Conservation (phyloP, 2,797 vertebrate genomes). For the Siniperca obscura region DNA sequence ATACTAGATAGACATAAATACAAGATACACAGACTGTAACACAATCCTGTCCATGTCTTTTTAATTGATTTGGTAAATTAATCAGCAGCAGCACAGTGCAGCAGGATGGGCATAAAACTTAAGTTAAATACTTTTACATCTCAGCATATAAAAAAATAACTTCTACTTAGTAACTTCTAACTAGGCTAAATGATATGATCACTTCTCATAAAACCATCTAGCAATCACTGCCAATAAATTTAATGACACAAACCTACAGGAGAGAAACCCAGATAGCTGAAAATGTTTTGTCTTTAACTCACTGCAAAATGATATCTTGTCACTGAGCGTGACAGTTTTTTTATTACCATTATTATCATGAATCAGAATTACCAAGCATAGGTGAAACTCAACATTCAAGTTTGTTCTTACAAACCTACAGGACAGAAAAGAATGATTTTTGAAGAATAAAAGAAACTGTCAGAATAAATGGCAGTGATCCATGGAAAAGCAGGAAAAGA, state of each 20-base stretch:
- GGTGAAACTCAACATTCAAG: slow-evolving; percentile 10
- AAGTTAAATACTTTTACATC: slow-evolving; percentile 13
- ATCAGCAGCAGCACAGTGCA: slow-evolving; percentile 37
- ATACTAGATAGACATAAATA: slow-evolving; percentile 58
- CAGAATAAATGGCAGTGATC: slow-evolving; percentile 8
- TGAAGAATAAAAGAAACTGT: slow-evolving; percentile 1
- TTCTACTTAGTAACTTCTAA: not conserved
- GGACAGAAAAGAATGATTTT: not conserved
- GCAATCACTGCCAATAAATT: slow-evolving; percentile 9
- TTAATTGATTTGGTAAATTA: slow-evolving; percentile 68
- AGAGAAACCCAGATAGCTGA: not conserved
- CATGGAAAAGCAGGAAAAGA: slow-evolving; percentile 48
- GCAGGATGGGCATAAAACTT: slow-evolving; percentile 7
- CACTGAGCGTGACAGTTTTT: not conserved
- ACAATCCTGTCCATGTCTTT: slow-evolving; percentile 65
- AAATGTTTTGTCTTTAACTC: slow-evolving; percentile 38
- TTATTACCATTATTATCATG: not conserved
- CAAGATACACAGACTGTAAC: slow-evolving; percentile 56
- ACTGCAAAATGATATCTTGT: slow-evolving; percentile 13
- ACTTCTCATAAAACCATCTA: not conserved
- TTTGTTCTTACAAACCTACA: not conserved
- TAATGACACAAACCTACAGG: not conserved
- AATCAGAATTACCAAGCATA: slow-evolving; percentile 4
- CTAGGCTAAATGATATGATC: not conserved
- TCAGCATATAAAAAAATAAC: slow-evolving; percentile 12